These are phyloP conservation scores for Probosciger aterrimus DNA, from an alignment of 2,113 vertebrate genomes.

Conservation along the genomic window DNA sequence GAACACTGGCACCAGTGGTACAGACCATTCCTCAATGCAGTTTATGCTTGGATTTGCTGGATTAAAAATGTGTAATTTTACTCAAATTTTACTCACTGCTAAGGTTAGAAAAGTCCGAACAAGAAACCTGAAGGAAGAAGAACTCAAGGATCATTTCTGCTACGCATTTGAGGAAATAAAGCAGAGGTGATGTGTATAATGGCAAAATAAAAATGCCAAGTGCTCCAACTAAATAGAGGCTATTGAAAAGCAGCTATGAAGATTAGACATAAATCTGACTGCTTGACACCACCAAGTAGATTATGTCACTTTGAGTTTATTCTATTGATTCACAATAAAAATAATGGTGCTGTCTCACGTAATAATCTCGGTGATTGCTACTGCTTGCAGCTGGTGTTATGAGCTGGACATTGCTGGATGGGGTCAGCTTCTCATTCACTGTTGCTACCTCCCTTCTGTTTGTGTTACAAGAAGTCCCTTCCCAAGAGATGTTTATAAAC, in stretches of 20 bases:
- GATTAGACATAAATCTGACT: background rate
- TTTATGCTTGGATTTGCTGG: background rate
- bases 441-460: background rate
- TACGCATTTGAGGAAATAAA: background rate
- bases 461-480: background rate
- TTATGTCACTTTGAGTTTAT: background rate
- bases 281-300: background rate
- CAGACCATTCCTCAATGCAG: fast-evolving
- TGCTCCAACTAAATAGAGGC: background rate
- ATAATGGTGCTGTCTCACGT: background rate
- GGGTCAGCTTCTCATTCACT: background rate
- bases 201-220: background rate
- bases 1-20: background rate
- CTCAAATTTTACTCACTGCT: background rate
- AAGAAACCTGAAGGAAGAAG: background rate
- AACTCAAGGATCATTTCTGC: background rate
- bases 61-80: background rate
- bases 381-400: background rate
- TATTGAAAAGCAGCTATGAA: background rate
- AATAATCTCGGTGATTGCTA: background rate
- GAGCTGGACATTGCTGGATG: background rate
- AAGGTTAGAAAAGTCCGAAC: background rate
- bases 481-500: conserved; percentile 12
- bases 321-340: background rate
- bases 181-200: background rate